Evolutionary conservation across 2,888 invertebrate genomes (phyloP).

Genomic region (Acanthosepion esculentum): DNA sequence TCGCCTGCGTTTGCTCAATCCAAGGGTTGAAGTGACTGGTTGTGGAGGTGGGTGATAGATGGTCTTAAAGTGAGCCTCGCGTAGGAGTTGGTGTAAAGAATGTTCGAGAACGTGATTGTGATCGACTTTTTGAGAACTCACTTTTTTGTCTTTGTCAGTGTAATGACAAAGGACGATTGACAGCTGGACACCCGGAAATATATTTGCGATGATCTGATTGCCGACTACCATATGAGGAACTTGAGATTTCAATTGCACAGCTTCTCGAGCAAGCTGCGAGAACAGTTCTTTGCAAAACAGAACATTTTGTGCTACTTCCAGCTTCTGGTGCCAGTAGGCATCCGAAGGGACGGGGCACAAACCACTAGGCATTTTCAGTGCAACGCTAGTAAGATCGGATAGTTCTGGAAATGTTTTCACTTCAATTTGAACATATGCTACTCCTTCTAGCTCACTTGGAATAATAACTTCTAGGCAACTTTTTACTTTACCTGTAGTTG

Average conservation of each 20-base stretch:
- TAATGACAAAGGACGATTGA: conserved; percentile 94
- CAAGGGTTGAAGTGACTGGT: conserved; percentile 93
- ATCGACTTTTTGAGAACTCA: conserved; percentile 77
- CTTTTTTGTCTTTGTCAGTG: conserved; percentile 78
- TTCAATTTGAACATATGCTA: conserved; percentile 95
- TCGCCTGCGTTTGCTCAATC: conserved; percentile 92
- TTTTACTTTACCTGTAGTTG: conserved; percentile 51
- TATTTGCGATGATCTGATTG: conserved; percentile 95
- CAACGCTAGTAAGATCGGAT: conserved; percentile 69
- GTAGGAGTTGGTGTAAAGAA: conserved; percentile 91
- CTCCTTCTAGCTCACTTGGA: conserved; percentile 94
- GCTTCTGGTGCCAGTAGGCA: conserved; percentile 91
- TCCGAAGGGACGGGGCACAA: conserved; percentile 66
- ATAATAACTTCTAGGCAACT: conserved; percentile 91
- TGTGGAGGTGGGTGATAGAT: conserved; percentile 95
- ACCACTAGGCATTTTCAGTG: conserved; percentile 67
- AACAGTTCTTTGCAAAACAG: conserved; percentile 97
- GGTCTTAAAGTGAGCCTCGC: conserved; percentile 93
- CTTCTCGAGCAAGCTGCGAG: conserved; percentile 93
- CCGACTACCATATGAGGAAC: conserved; percentile 98
- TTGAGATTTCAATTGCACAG: conserved; percentile 91
- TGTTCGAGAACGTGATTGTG: conserved; percentile 98
- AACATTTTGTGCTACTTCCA: conserved; percentile 98
- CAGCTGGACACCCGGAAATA: conserved; percentile 92
- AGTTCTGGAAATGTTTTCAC: conserved; percentile 87